phyloP scores from a whole-genome alignment of 2,888 invertebrate genomes.

The Ariolimax columbianus region DNA sequence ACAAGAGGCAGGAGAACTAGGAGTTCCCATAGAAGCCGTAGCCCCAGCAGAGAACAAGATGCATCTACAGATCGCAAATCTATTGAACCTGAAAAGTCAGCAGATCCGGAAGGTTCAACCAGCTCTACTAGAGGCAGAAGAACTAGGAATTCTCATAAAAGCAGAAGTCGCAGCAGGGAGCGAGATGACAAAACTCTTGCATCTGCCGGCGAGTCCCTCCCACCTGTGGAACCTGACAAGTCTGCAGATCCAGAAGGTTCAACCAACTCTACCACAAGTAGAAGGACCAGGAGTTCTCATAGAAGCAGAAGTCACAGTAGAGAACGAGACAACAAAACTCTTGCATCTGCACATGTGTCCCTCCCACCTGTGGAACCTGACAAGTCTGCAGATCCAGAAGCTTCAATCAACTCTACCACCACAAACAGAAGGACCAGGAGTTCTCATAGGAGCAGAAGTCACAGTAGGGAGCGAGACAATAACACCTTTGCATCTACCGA shows the following conservation, averaged over 20 bases:
- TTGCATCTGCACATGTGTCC: not conserved
- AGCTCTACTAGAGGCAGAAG: not conserved
- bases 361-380: not conserved
- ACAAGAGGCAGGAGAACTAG: not conserved
- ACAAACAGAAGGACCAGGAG: not conserved
- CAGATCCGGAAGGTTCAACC: not conserved
- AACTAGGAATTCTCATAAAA: conserved; percentile 20
- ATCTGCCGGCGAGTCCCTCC: not conserved
- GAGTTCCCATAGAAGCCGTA: conserved; percentile 39
- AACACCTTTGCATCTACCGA: not conserved
- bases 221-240: not conserved
- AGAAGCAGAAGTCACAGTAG: conserved; percentile 46
- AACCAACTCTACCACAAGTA: not conserved
- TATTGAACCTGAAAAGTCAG: not conserved
- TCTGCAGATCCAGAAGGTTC: not conserved
- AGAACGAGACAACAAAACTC: conserved; percentile 39
- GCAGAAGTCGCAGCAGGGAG: conserved; percentile 46
- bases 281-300: conserved; percentile 1
- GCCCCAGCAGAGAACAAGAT: conserved; percentile 39
- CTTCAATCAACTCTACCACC: not conserved
- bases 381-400: not conserved
- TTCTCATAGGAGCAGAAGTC: conserved; percentile 40
- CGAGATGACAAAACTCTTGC: conserved; percentile 34
- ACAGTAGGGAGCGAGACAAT: conserved; percentile 37
- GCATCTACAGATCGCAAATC: conserved; percentile 8